These are phyloP conservation scores for Eudemis profundana DNA, from an alignment of 2,888 invertebrate species.

Conservation along the genomic window DNA sequence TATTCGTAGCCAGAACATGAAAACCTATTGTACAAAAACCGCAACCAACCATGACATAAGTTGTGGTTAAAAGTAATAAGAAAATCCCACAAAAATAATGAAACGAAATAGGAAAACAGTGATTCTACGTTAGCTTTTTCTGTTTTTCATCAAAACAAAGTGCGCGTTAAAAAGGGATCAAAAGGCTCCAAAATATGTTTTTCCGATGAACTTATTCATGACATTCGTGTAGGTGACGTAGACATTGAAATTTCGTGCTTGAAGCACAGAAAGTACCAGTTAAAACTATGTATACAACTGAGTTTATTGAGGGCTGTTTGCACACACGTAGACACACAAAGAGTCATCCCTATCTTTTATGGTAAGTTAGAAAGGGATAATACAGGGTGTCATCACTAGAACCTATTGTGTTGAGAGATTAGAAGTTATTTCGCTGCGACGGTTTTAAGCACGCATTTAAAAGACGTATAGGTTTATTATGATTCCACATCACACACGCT, in stretches of 20 bases:
- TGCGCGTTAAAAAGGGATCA: too few relatives aligned
- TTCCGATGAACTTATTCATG: too few relatives aligned
- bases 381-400: neutral
- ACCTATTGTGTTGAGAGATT: slow-evolving; percentile 9
- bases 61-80: neutral
- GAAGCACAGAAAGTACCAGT: neutral
- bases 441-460: slow-evolving; percentile 1
- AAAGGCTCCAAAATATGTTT: too few relatives aligned
- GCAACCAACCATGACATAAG: neutral
- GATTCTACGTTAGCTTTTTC: neutral
- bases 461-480: slow-evolving; percentile 13
- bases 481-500: too few relatives aligned
- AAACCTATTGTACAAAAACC: neutral
- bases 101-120: neutral
- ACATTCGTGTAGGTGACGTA: neutral
- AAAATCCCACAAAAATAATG: neutral
- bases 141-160: neutral
- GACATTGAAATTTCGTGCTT: neutral
- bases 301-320: neutral
- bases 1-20: neutral
- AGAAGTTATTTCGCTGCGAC: slow-evolving; percentile 9
- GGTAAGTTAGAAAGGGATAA: neutral
- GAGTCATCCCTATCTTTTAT: neutral
- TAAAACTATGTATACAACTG: neutral
- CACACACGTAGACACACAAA: neutral